Conservation (phyloP, 2,888 invertebrate genomes). For the Leucophenga maculata region DNA sequence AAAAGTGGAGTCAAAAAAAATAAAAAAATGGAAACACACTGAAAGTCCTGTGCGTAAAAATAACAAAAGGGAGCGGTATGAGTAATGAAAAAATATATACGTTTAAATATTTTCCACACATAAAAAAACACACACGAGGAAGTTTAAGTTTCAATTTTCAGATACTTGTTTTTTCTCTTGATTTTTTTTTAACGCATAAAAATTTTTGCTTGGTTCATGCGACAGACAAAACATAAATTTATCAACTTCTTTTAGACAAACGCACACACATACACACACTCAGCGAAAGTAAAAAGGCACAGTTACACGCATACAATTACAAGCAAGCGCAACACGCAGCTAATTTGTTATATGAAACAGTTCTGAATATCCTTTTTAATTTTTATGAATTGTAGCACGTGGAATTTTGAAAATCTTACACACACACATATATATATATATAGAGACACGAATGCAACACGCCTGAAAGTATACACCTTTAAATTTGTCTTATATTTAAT, state of each 20-base stretch:
- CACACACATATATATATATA: conserved; percentile 8
- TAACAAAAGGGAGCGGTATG: neutral
- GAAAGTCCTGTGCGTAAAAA: neutral
- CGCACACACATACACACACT: conserved; percentile 16
- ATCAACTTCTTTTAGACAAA: conserved; percentile 7
- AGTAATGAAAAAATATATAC: conserved; percentile 12
- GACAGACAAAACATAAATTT: conserved; percentile 9
- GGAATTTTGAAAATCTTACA: neutral
- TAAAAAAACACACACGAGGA: neutral
- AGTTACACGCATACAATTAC: conserved; percentile 2
- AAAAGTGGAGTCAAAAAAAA: conserved; percentile 35
- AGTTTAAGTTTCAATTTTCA: conserved; percentile 28
- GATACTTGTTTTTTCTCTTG: conserved; percentile 25
- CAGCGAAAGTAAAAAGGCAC: neutral
- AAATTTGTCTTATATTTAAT: conserved; percentile 23
- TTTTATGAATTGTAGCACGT: conserved; percentile 24
- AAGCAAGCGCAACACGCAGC: conserved; percentile 13
- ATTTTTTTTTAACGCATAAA: conserved; percentile 6
- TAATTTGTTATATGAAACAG: neutral
- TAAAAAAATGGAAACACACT: neutral
- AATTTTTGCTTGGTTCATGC: conserved; percentile 7
- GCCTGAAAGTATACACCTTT: conserved; percentile 35
- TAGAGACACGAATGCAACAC: conserved; percentile 9
- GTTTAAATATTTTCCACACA: conserved; percentile 21
- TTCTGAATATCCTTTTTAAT: conserved; percentile 32